phyloP scores from a whole-genome alignment of 2,888 invertebrate genomes.

The Andrena bicolor region DNA sequence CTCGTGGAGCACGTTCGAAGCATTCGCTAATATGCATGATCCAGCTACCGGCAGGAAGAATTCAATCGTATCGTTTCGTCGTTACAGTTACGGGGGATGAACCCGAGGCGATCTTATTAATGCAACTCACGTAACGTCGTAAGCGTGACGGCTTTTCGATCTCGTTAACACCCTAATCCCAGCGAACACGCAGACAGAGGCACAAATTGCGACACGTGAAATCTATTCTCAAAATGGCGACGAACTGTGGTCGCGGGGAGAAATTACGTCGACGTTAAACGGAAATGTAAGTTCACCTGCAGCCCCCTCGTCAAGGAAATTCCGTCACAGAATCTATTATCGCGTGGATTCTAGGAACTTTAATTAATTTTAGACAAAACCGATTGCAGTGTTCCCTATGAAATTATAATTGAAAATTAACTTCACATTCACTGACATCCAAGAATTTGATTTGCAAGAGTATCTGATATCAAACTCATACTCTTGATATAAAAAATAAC shows the following conservation, averaged over 20 bases:
- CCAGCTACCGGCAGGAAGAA: constrained; percentile 26
- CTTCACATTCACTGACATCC: too few relatives aligned
- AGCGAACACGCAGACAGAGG: constrained; percentile 33
- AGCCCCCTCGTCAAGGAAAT: background rate
- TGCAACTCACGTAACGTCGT: constrained; percentile 68
- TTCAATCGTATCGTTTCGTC: constrained; percentile 57
- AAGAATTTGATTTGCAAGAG: too few relatives aligned
- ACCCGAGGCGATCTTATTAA: constrained; percentile 62
- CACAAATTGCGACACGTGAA: constrained; percentile 45
- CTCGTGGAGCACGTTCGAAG: constrained; percentile 40
- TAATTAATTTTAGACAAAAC: background rate
- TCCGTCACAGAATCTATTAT: constrained; percentile 1
- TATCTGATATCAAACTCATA: too few relatives aligned
- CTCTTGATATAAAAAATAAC: too few relatives aligned
- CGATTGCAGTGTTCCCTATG: background rate
- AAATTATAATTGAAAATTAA: too few relatives aligned
- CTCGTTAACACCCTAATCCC: constrained; percentile 70
- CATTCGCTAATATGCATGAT: constrained; percentile 28
- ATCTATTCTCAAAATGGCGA: constrained; percentile 28
- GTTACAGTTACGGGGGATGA: constrained; percentile 57
- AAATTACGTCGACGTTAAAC: constrained; percentile 3
- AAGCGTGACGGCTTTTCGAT: constrained; percentile 68
- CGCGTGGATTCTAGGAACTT: background rate
- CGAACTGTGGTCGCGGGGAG: background rate
- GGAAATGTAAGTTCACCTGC: constrained; percentile 3